phyloP scores from a whole-genome alignment of 2,113 vertebrate species.

The Alligator sinensis region DNA sequence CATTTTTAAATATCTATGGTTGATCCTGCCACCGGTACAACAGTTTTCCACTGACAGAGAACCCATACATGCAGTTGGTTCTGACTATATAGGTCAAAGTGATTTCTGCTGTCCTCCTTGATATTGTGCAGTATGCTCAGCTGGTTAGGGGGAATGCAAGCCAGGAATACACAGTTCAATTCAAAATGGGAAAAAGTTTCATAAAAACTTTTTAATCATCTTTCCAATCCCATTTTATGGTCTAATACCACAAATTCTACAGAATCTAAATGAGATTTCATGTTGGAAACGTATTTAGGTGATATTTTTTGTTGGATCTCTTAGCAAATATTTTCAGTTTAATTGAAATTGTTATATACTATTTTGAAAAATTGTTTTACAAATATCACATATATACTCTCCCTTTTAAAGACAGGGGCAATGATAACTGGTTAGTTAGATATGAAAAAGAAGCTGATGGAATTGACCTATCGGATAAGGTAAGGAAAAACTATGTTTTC shows the following conservation, averaged over 20 bases:
- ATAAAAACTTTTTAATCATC: not conserved
- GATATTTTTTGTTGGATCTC: not conserved
- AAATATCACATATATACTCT: conserved; percentile 19
- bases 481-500: conserved; percentile 60
- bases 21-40: too few species aligned
- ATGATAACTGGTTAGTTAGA: conserved; percentile 97
- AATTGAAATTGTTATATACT: not conserved
- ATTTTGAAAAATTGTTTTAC: not conserved
- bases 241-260: not conserved
- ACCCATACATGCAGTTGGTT: not conserved
- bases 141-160: not conserved
- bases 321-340: not conserved
- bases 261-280: not conserved
- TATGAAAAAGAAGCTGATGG: conserved; percentile 87
- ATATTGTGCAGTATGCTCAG: not conserved
- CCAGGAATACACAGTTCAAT: not conserved
- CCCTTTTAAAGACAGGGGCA: conserved; percentile 91
- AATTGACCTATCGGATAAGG: conserved; percentile 79
- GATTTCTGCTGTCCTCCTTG: not conserved
- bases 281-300: not conserved
- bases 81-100: not conserved
- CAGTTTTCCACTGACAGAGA: not conserved
- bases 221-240: not conserved
- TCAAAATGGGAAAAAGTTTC: not conserved
- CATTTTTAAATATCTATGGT: not conserved